These are phyloP conservation scores for Notarius quadriscutis DNA, from an alignment of 2,113 vertebrate genomes.

Conservation along the genomic window DNA sequence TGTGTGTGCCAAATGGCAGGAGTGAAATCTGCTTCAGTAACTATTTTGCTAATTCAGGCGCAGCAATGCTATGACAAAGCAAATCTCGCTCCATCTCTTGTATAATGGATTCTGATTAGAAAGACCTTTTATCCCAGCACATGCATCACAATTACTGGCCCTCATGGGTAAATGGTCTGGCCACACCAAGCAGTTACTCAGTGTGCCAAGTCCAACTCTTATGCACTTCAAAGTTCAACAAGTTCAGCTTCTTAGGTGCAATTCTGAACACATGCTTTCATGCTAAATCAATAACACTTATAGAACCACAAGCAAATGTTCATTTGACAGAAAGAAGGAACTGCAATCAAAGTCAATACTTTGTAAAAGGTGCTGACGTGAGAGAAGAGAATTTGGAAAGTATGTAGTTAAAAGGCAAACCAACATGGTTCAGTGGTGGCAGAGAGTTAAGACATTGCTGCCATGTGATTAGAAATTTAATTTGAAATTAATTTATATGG, in stretches of 20 bases:
- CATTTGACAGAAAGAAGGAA: background rate
- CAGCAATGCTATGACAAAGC: constrained; percentile 59
- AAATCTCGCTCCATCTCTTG: constrained; percentile 61
- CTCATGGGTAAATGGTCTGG: constrained; percentile 20
- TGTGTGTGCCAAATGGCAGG: constrained; percentile 44
- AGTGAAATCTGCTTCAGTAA: constrained; percentile 49
- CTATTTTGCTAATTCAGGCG: constrained; percentile 58
- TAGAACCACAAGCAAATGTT: constrained; percentile 16
- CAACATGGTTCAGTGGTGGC: background rate
- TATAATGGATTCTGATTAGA: constrained; percentile 54
- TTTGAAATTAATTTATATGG: constrained; percentile 9
- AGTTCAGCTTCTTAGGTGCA: background rate
- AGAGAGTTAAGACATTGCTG: background rate
- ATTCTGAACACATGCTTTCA: background rate
- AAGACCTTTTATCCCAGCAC: constrained; percentile 44
- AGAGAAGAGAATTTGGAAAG: constrained; percentile 24
- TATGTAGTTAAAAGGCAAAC: background rate
- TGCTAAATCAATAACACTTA: background rate
- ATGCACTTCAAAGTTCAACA: background rate
- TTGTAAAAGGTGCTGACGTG: background rate
- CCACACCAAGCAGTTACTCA: constrained; percentile 38
- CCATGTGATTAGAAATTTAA: background rate
- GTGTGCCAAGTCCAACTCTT: constrained; percentile 31
- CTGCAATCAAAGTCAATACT: background rate
- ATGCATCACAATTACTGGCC: constrained; percentile 65